phyloP scores from a whole-genome alignment of 1,140 invertebrate species.

The Tribolium castaneum region DNA sequence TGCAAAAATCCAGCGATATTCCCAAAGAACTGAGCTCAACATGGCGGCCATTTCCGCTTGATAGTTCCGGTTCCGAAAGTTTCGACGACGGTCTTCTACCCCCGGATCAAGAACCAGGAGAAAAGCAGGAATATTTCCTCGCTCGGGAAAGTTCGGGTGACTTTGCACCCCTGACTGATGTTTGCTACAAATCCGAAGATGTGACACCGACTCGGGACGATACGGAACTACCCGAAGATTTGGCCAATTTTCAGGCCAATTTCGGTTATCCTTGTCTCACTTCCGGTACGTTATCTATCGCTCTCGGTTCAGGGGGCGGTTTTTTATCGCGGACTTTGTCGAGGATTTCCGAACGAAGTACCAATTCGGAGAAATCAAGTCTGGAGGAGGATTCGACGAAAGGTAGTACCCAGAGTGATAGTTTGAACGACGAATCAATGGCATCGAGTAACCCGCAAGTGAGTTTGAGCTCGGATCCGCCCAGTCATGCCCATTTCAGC shows the following conservation, averaged over 20 bases:
- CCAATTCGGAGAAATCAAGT: conserved; percentile 84
- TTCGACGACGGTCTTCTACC: conserved; percentile 84
- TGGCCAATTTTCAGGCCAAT: conserved; percentile 77
- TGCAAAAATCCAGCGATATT: conserved; percentile 71
- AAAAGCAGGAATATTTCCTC: conserved; percentile 66
- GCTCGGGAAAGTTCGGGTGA: conserved; percentile 59
- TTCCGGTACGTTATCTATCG: conserved; percentile 63
- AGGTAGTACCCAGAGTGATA: conserved; percentile 80
- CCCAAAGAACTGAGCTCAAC: conserved; percentile 77
- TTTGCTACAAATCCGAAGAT: conserved; percentile 69
- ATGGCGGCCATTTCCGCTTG: conserved; percentile 83
- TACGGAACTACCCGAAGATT: conserved; percentile 77
- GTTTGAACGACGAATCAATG: conserved; percentile 84
- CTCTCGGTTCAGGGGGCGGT: conserved; percentile 70
- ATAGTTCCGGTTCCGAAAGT: conserved; percentile 80
- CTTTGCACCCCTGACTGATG: conserved; percentile 54
- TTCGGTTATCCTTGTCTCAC: conserved; percentile 75
- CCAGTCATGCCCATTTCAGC: conserved; percentile 74
- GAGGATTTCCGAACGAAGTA: conserved; percentile 87
- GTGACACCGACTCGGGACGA: conserved; percentile 65
- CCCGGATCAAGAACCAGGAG: conserved; percentile 73
- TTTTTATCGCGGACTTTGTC: conserved; percentile 83
- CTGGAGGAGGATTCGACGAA: conserved; percentile 88
- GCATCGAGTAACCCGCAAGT: conserved; percentile 85
- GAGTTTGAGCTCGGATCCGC: conserved; percentile 85